phyloP scores from a whole-genome alignment of 92 coral and sea anemone species.

The Meandrina meandrites region DNA sequence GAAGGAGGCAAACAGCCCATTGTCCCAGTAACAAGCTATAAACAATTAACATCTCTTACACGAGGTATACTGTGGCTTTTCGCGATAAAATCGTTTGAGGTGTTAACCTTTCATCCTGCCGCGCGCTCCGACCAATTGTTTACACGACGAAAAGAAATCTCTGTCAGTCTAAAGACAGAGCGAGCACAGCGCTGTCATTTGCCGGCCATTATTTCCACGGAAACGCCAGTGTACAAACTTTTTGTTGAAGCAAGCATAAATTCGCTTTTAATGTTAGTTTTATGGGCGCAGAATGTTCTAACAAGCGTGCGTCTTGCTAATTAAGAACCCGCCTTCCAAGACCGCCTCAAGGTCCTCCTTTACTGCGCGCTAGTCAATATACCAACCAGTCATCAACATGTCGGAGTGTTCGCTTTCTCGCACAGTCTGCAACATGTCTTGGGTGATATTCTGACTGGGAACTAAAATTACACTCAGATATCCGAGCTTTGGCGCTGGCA shows the following conservation, averaged over 20 bases:
- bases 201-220: slow-evolving; percentile 69
- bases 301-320: slow-evolving; percentile 82
- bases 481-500: slow-evolving; percentile 28
- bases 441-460: slow-evolving; percentile 7
- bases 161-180: slow-evolving; percentile 58
- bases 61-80: slow-evolving; percentile 88
- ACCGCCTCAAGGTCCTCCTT: slow-evolving; percentile 95
- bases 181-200: slow-evolving; percentile 41
- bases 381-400: slow-evolving; percentile 67
- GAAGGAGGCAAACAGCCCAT: slow-evolving; percentile 90
- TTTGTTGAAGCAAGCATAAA: slow-evolving; percentile 61
- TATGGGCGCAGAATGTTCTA: slow-evolving; percentile 55
- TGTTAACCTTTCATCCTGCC: slow-evolving; percentile 99
- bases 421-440: background rate
- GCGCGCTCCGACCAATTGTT: slow-evolving; percentile 79
- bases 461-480: slow-evolving; percentile 29
- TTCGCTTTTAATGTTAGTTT: slow-evolving; percentile 78
- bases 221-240: slow-evolving; percentile 55
- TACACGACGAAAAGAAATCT: slow-evolving; percentile 53
- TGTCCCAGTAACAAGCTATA: slow-evolving; percentile 94
- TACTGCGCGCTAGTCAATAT: slow-evolving; percentile 39
- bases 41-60: slow-evolving; percentile 96
- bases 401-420: slow-evolving; percentile 48
- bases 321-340: slow-evolving; percentile 93
- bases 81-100: slow-evolving; percentile 83